Percentiles rank a stretch among this genome's conserved stretches.
phyloP scores from a whole-genome alignment of 2,113 vertebrate genomes.

The Gnathonemus longibarbis region DNA sequence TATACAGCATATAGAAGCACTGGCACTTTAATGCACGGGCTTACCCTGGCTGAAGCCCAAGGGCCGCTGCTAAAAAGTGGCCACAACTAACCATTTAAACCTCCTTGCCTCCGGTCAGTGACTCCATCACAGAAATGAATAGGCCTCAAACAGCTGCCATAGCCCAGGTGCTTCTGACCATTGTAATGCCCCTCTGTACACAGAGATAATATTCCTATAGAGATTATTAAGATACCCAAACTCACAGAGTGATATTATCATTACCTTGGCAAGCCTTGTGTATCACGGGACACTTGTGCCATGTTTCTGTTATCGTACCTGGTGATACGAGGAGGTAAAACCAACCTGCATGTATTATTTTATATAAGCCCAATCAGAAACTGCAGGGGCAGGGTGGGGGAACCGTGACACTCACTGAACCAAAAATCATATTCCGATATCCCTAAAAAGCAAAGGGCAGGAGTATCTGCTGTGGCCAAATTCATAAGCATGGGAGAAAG shows the following conservation, averaged over 20 bases:
- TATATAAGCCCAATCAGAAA: not conserved
- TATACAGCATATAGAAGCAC: not conserved
- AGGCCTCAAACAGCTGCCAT: not conserved
- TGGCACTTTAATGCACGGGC: not conserved
- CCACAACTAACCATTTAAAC: not conserved
- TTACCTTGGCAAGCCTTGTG: not conserved
- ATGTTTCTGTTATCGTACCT: not conserved
- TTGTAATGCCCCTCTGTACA: not conserved
- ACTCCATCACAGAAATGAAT: not conserved
- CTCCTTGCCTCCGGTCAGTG: not conserved
- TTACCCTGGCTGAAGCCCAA: not conserved
- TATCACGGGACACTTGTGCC: not conserved
- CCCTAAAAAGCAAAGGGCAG: not conserved
- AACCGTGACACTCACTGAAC: not conserved
- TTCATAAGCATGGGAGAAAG: not conserved
- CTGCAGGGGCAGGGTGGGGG: not conserved
- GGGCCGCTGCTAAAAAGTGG: too few relatives aligned
- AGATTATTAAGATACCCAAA: constrained; percentile 15
- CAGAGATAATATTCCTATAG: constrained; percentile 2
- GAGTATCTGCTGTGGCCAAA: not conserved
- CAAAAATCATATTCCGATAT: not conserved
- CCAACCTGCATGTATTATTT: not conserved
- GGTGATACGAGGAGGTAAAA: not conserved
- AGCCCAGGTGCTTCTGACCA: not conserved
- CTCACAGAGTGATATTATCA: constrained; percentile 26